phyloP scores from a whole-genome alignment of 2,888 invertebrate species.

The Nasonia oneida region DNA sequence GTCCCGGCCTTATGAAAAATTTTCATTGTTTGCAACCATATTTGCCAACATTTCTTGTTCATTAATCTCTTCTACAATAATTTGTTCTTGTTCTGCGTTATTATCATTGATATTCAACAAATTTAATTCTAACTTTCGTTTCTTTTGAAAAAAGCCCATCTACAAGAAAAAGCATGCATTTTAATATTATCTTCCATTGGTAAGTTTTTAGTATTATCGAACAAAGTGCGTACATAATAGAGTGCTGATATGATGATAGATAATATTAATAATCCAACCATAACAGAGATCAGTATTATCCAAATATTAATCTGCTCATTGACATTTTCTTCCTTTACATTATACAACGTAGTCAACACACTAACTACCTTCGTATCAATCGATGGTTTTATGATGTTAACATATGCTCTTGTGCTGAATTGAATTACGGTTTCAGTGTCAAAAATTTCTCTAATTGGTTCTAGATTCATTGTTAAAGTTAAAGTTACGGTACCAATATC shows the following conservation, averaged over 20 bases:
- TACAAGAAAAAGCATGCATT: slow-evolving; percentile 38
- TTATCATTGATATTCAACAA: slow-evolving; percentile 58
- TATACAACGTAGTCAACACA: slow-evolving; percentile 67
- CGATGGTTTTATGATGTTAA: slow-evolving; percentile 65
- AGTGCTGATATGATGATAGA: neutral
- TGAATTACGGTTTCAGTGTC: slow-evolving; percentile 59
- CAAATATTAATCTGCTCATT: slow-evolving; percentile 64
- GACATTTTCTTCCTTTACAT: slow-evolving; percentile 46
- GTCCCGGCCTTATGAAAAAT: neutral
- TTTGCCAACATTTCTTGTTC: neutral
- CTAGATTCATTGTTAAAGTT: slow-evolving; percentile 12
- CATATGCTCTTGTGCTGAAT: slow-evolving; percentile 65
- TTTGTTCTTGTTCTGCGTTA: neutral
- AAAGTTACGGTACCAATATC: slow-evolving; percentile 64
- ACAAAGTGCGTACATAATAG: neutral
- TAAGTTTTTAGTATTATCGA: neutral
- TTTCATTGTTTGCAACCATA: neutral
- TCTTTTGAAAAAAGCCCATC: slow-evolving; percentile 70
- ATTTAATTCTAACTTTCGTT: slow-evolving; percentile 62
- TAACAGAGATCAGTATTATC: slow-evolving; percentile 58
- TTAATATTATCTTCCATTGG: neutral
- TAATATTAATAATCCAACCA: slow-evolving; percentile 13
- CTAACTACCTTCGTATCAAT: slow-evolving; percentile 20
- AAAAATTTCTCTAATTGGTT: neutral
- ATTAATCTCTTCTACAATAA: neutral